Evolutionary conservation across 2,797 vertebrate genomes (phyloP), one percentile per base, ranked within the genome.

Genomic region (Hemitrygon akajei): DNA sequence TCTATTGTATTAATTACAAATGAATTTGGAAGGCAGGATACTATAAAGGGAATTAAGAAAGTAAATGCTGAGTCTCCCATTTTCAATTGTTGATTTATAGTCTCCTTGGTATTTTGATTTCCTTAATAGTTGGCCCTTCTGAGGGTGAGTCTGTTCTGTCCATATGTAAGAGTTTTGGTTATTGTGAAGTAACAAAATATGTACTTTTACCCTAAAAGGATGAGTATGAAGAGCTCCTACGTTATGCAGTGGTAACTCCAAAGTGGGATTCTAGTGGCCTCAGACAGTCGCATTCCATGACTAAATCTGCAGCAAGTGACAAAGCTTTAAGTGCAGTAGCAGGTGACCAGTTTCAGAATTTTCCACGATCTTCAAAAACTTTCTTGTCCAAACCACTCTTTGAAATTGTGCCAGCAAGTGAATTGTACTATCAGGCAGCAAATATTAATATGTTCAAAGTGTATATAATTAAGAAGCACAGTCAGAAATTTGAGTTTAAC

Each of bases 181-280:
- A 93, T 94, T 94, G 97, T 80, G 58, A 93, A 79, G 60, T 11
- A 66, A 30, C 47, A 69, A 34, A 40, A 71, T 56, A 34, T 34
- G 9, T 63, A 30, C 79, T 79, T 89, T 56, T 73, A 94, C 95
- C 95, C 37, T 47, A 75, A 27, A 94, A 97, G 98, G 98, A 98
- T 95, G 98, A 98, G 94, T 99, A 98, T 95, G 98, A 99, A 96
- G 98, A 99, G 94, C 96, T 98, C 94, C 97, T 98, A 94, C 97
- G 94, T 94, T 98, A 97, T 56, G 96, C 98, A 95, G 94, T 98
- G 94, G 97, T 98, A 95, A 97, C 97, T 93, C 97, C 97, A 0
- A 98, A 96, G 94, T 95, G 96, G 95, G 97, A 97, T 30, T 94
- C 95, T 1, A 47, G 71, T 94, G 40, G 95, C 94, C 95, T 94